Evolutionary conservation across 2,888 invertebrate genomes (phyloP).

Genomic region (Ophion ellenae): DNA sequence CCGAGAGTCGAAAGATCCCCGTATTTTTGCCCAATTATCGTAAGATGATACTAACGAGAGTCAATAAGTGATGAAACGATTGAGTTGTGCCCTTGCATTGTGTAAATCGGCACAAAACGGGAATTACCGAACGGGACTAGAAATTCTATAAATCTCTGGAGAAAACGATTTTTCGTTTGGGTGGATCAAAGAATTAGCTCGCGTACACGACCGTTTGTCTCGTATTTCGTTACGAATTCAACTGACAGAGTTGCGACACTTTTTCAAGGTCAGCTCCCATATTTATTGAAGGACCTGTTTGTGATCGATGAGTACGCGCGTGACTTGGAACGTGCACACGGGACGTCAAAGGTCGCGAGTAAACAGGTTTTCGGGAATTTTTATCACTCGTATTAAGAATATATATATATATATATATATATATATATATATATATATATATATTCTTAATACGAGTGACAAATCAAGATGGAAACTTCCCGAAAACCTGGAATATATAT

Average conservation of each 20-base stretch:
- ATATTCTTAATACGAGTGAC: no score
- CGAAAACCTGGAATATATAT: no score
- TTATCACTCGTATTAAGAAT: neutral
- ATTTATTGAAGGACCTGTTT: no score
- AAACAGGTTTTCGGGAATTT: no score
- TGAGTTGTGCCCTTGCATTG: conserved; percentile 81
- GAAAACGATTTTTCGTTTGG: neutral
- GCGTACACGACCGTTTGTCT: neutral
- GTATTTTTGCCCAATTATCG: neutral
- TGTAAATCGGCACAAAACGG: conserved; percentile 80
- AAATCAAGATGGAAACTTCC: no score
- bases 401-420: no score
- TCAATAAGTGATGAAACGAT: conserved; percentile 81
- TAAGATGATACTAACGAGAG: conserved; percentile 77
- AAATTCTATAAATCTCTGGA: neutral
- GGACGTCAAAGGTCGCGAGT: no score
- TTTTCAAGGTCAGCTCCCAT: neutral
- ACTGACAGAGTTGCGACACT: neutral
- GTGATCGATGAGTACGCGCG: neutral
- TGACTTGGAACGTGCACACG: neutral
- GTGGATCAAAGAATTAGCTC: neutral
- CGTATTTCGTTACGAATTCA: neutral
- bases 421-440: no score
- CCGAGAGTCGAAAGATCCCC: no score
- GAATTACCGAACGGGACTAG: conserved; percentile 63